These are phyloP conservation scores for Notechis scutatus DNA, from an alignment of 2,113 vertebrate species.

Conservation along the genomic window DNA sequence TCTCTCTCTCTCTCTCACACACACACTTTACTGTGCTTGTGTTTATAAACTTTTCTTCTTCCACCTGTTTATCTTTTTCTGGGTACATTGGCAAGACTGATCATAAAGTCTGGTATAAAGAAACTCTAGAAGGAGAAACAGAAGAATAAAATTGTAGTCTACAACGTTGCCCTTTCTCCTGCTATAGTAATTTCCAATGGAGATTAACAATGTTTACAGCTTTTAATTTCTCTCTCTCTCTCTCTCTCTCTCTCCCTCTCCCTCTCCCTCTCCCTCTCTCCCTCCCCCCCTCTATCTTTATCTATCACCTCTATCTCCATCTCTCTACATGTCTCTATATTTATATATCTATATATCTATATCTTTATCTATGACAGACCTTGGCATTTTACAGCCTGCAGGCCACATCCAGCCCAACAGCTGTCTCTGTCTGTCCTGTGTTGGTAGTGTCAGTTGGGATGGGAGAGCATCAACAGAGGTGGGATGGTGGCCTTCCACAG, in stretches of 20 bases:
- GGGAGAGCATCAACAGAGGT: too few species aligned
- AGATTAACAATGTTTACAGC: background rate
- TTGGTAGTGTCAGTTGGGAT: too few species aligned
- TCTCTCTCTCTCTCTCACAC: background rate
- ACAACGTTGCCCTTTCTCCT: background rate
- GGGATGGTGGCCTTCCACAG: background rate
- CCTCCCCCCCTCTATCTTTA: too few species aligned
- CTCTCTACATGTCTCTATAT: too few species aligned
- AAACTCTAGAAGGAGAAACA: background rate
- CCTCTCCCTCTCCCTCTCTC: too few species aligned
- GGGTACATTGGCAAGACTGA: background rate
- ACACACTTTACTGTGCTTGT: background rate
- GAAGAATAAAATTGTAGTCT: background rate
- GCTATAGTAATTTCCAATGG: background rate
- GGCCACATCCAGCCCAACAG: too few species aligned
- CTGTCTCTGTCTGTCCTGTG: too few species aligned
- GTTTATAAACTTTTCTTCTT: background rate
- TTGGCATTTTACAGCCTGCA: too few species aligned
- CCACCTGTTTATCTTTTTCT: background rate
- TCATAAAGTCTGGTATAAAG: background rate
- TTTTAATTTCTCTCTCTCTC: background rate
- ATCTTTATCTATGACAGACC: too few species aligned
- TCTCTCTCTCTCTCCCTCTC: too few species aligned
- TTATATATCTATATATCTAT: too few species aligned
- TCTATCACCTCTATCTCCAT: background rate